Percentiles rank a stretch among this genome's conserved stretches.
Conservation (phyloP, 2,888 invertebrate genomes). For the Trissolcus brochymenae region DNA sequence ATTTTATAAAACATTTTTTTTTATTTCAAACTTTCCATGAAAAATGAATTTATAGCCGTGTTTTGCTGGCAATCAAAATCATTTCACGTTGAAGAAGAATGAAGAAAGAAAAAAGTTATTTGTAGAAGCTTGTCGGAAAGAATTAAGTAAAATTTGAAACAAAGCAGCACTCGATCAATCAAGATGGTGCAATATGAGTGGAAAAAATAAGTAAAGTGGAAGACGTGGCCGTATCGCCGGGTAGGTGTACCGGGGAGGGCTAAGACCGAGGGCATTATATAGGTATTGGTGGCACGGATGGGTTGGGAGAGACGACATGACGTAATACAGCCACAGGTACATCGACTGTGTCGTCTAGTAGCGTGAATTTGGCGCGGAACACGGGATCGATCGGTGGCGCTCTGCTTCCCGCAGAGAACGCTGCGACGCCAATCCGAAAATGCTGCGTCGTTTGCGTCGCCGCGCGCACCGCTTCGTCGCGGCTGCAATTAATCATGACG, state of each 20-base stretch:
- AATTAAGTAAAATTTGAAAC: no score
- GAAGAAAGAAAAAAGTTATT: no score
- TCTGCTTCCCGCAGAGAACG: constrained; percentile 50
- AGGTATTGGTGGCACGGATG: constrained; percentile 25
- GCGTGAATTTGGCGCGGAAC: constrained; percentile 53
- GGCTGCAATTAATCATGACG: constrained; percentile 57
- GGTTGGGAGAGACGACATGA: constrained; percentile 49
- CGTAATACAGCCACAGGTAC: constrained; percentile 57
- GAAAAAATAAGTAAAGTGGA: not conserved
- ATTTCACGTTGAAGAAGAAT: no score
- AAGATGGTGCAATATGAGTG: not conserved
- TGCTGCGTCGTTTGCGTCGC: constrained; percentile 49
- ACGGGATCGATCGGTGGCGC: constrained; percentile 57
- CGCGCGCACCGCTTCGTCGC: constrained; percentile 47
- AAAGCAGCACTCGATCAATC: no score
- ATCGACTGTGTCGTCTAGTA: constrained; percentile 38
- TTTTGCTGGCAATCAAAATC: no score
- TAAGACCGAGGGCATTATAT: constrained; percentile 25
- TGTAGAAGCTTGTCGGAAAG: no score
- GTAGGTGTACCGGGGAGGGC: not conserved
- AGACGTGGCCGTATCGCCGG: not conserved
- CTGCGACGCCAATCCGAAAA: constrained; percentile 56
- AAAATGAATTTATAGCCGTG: no score
- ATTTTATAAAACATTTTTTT: no score
- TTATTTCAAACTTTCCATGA: no score